These are phyloP conservation scores for Amazona ochrocephala DNA, from an alignment of 2,797 vertebrate species.

Conservation along the genomic window DNA sequence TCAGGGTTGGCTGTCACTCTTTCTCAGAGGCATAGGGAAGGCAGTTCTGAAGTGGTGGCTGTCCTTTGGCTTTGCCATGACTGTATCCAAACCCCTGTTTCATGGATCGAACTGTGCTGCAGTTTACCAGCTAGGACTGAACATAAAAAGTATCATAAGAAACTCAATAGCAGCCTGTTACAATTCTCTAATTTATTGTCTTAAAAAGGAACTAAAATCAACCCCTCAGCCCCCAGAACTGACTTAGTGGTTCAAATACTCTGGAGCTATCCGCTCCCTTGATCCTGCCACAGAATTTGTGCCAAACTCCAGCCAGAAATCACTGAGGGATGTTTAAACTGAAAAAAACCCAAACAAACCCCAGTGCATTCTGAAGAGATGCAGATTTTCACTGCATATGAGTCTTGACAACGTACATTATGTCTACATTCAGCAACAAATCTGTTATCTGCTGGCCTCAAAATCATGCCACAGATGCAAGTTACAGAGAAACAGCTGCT, in stretches of 20 bases:
- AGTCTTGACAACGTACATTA: slow-evolving; percentile 28
- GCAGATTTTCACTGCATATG: not conserved
- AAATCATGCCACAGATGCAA: slow-evolving; percentile 45
- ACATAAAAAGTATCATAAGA: not conserved
- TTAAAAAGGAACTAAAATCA: not conserved
- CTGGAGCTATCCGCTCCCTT: not conserved
- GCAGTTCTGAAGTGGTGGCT: not conserved
- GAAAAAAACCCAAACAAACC: slow-evolving; percentile 40
- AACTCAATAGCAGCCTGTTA: not conserved
- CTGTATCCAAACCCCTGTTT: not conserved
- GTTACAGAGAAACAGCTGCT: slow-evolving; percentile 53
- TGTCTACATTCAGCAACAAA: slow-evolving; percentile 52
- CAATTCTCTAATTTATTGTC: not conserved
- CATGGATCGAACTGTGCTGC: not conserved
- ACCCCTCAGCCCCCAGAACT: fast-evolving
- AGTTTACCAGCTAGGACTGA: not conserved
- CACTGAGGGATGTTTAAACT: not conserved
- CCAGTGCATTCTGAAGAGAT: not conserved
- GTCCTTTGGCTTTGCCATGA: not conserved
- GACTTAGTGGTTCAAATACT: not conserved
- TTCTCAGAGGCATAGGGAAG: not conserved
- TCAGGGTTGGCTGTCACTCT: not conserved
- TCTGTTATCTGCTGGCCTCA: slow-evolving; percentile 59
- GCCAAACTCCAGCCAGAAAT: slow-evolving; percentile 23
- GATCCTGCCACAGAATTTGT: not conserved